Percentiles rank a stretch among this genome's conserved stretches.
phyloP scores from a whole-genome alignment of 2,888 invertebrate genomes.

The Nemapogon koenigi region DNA sequence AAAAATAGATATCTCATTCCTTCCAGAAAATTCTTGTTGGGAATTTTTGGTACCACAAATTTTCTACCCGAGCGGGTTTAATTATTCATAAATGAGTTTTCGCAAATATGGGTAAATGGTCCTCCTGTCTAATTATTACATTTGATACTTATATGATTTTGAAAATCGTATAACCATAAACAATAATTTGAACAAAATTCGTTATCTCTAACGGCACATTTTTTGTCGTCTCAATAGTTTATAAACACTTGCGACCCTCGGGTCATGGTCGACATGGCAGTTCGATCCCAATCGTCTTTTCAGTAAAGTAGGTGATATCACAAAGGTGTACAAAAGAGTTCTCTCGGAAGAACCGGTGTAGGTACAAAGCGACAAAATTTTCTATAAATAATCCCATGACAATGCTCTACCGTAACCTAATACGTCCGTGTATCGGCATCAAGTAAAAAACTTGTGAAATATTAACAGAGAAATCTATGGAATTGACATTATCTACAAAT shows the following conservation, averaged over 20 bases:
- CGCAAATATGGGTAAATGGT: no score
- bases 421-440: constrained; percentile 54
- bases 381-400: constrained; percentile 62
- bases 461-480: constrained; percentile 29
- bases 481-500: constrained; percentile 27
- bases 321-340: constrained; percentile 23
- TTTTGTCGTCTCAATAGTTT: no score
- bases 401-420: constrained; percentile 55
- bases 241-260: background rate
- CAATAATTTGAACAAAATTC: no score
- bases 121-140: no score
- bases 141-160: no score
- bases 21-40: no score
- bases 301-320: background rate
- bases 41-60: no score
- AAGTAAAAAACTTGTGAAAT: constrained; percentile 42
- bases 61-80: no score
- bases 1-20: no score
- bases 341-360: constrained; percentile 34
- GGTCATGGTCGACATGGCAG: background rate
- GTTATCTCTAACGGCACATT: no score
- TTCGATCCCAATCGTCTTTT: background rate
- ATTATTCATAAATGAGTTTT: no score
- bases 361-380: constrained; percentile 57
- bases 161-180: no score